A percentile compares a stretch with the other conserved stretches of the same genome.
Conservation (phyloP, 92 coral and sea anemone genomes). For the Porites lobata region DNA sequence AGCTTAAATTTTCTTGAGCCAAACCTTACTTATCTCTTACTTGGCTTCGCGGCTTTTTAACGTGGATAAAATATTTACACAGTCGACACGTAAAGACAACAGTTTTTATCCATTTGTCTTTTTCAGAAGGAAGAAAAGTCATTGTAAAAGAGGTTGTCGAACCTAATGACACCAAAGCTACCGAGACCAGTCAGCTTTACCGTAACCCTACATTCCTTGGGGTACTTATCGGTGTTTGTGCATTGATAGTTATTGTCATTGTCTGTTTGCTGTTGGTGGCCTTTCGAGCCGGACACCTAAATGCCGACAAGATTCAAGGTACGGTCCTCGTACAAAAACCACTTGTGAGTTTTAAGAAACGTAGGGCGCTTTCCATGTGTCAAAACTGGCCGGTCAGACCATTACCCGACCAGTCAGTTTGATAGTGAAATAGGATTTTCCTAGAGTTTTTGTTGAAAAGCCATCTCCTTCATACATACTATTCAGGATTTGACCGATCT, state of each 20-base stretch:
- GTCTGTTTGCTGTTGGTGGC: conserved; percentile 82
- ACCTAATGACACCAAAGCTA: conserved; percentile 31
- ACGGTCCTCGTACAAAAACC: neutral
- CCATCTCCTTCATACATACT: too few species aligned
- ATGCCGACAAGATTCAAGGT: conserved; percentile 87
- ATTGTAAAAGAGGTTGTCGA: conserved; percentile 68
- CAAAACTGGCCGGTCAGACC: too few species aligned
- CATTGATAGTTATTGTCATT: conserved; percentile 85
- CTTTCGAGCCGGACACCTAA: conserved; percentile 80
- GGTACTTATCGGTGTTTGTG: conserved; percentile 88
- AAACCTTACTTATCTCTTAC: too few species aligned
- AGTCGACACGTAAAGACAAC: too few species aligned
- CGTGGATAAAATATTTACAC: too few species aligned
- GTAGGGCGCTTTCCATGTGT: too few species aligned
- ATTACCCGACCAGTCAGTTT: too few species aligned
- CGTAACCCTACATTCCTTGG: conserved; percentile 91
- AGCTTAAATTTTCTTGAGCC: too few species aligned
- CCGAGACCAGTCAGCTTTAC: conserved; percentile 51
- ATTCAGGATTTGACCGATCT: too few species aligned
- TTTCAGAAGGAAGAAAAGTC: conserved; percentile 53
- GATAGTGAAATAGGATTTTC: too few species aligned
- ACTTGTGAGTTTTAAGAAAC: neutral
- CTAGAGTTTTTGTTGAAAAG: too few species aligned
- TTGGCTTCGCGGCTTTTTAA: too few species aligned
- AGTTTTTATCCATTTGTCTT: neutral